phyloP scores from a whole-genome alignment of 2,113 vertebrate species.

The Lepidothrix coronata region DNA sequence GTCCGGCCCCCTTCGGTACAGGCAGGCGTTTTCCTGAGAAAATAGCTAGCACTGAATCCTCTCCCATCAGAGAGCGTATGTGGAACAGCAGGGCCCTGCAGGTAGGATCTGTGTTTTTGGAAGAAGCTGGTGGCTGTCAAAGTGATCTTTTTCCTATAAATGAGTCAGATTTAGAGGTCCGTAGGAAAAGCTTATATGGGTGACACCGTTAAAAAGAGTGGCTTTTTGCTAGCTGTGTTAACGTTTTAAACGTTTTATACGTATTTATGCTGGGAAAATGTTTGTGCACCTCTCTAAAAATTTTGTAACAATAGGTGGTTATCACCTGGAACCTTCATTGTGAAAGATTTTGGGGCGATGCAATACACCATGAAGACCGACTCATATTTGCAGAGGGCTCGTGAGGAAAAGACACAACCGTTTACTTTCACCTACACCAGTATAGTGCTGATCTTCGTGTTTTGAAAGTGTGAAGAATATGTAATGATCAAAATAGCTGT shows the following conservation, averaged over 20 bases:
- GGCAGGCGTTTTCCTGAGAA: neutral
- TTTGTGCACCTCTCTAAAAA: neutral
- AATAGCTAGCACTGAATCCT: neutral
- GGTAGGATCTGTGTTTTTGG: neutral
- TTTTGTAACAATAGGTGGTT: neutral
- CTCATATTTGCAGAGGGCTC: neutral
- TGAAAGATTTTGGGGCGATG: neutral
- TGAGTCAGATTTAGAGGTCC: neutral
- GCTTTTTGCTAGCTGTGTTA: neutral
- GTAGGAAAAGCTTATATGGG: neutral
- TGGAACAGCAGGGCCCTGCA: neutral
- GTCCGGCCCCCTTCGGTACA: neutral
- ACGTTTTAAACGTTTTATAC: neutral
- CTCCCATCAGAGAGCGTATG: neutral
- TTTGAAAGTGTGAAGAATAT: neutral
- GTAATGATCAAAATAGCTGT: neutral
- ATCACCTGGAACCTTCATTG: neutral
- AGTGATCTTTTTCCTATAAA: neutral
- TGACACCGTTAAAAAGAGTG: neutral
- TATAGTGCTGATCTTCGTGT: neutral
- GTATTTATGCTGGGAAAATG: fast-evolving
- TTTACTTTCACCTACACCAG: neutral
- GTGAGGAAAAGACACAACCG: neutral
- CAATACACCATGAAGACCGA: fast-evolving
- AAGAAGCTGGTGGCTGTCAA: neutral